A percentile compares a stretch with the other conserved stretches of the same genome.
These are phyloP conservation scores for Echeneis naucrates DNA, from an alignment of 2,797 vertebrate genomes.

Conservation along the genomic window DNA sequence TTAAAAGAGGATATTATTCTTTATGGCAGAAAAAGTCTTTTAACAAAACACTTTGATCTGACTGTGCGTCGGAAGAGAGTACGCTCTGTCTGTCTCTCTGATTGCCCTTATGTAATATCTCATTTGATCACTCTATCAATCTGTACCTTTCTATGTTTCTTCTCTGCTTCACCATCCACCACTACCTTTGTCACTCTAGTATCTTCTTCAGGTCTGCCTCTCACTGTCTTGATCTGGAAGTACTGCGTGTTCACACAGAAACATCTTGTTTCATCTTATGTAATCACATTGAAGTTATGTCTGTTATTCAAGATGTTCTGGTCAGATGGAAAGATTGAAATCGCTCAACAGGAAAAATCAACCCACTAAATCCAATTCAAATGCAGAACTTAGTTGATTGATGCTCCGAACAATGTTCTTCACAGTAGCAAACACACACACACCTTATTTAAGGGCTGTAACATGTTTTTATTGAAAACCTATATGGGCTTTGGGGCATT, in stretches of 20 bases:
- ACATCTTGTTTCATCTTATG: background rate
- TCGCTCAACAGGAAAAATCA: background rate
- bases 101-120: conserved; percentile 47
- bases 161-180: conserved; percentile 32
- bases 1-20: conserved; percentile 50
- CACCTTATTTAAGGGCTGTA: conserved; percentile 17
- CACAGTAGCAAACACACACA: background rate
- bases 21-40: conserved; percentile 56
- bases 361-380: background rate
- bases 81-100: background rate
- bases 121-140: conserved; percentile 43
- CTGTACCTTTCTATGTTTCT: conserved; percentile 39
- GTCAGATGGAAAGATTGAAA: background rate
- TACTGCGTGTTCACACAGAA: background rate
- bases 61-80: conserved; percentile 29
- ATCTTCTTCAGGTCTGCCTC: background rate
- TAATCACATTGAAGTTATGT: background rate
- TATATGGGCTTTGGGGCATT: conserved; percentile 5
- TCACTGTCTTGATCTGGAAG: conserved; percentile 9
- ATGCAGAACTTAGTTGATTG: conserved; percentile 8
- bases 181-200: conserved; percentile 23
- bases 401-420: background rate
- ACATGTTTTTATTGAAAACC: conserved; percentile 8
- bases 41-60: conserved; percentile 70
- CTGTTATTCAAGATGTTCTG: background rate